These are phyloP conservation scores for Dasyurus viverrinus DNA, from an alignment of 2,113 vertebrate genomes.

Conservation along the genomic window DNA sequence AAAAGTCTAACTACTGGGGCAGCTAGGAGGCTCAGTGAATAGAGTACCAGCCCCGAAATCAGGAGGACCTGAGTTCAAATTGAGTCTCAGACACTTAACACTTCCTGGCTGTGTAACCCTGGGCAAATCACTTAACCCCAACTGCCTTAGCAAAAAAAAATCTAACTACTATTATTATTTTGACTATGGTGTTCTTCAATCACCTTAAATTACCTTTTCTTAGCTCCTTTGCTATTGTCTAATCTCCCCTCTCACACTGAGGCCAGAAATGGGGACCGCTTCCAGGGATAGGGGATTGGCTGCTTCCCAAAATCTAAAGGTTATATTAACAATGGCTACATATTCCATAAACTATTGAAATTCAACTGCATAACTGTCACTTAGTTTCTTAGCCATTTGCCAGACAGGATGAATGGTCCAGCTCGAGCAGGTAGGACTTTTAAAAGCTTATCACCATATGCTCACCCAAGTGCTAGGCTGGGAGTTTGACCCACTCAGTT, in stretches of 20 bases:
- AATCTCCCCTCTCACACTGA: neutral
- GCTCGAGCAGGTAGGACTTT: conserved; percentile 12
- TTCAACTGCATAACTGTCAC: conserved; percentile 36
- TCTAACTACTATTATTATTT: neutral
- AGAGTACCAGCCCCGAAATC: too few species aligned
- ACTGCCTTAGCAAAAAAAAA: too few species aligned
- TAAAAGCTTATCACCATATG: conserved; percentile 46
- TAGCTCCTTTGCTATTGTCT: neutral
- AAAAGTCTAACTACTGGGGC: neutral
- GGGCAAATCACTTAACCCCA: too few species aligned
- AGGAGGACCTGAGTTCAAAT: too few species aligned
- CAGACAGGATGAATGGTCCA: conserved; percentile 17
- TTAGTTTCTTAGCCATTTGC: conserved; percentile 39
- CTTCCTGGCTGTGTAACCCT: too few species aligned
- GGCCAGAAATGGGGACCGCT: neutral
- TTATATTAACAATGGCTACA: conserved; percentile 40
- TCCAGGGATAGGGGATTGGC: neutral
- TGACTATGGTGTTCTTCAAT: neutral
- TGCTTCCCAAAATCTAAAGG: neutral
- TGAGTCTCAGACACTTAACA: too few species aligned
- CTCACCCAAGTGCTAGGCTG: conserved; percentile 32
- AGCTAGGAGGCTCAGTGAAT: too few species aligned
- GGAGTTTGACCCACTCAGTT: conserved; percentile 38
- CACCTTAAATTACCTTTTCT: conserved; percentile 2
- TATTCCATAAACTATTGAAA: conserved; percentile 31